Evolutionary conservation across 2,888 invertebrate species (phyloP), one percentile per base, ranked within the genome.

Genomic region (Phytoseiulus persimilis): DNA sequence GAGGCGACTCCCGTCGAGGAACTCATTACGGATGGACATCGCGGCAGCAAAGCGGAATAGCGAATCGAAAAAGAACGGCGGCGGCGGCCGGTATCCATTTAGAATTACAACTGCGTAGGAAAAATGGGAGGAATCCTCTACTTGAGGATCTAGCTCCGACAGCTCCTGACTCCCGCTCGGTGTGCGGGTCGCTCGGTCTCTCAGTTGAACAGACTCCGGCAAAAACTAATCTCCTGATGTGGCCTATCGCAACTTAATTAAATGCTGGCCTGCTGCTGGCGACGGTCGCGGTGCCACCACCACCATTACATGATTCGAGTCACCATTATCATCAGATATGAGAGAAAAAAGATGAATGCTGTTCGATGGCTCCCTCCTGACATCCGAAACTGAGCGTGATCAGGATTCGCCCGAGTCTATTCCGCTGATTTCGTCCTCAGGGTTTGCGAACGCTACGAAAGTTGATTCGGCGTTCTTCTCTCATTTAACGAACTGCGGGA

Each of bases 241-340:
- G 65, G 65, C 65, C 65, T 65, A 65, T 65, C 65, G 65, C 65
- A 65, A 65, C 65, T 65, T 65, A 65, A 65, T 65, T 65, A 65
- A 14, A 65, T 65, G 65, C 65, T 65, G 65, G 28, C 65, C 65
- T 65, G 65, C 65, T 65, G 65, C 65, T 65, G 65, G 11, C 18
- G 65, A 1, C 2, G 65, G 9, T 23, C 1, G 28, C 28, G 65
- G 65, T 65, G 65, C 11, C 18, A 9, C 5, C 39, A 39, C 65
- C 65, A 23, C 65, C 65, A 65, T 65, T 65, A 65, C 65, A 65
- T 65, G 65, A 65, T 65, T 65, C 28, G 65, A 65, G 65, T 65
- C 65, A 23, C 65, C 65, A 18, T 65, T 28, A 65, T 65, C 65
- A 65, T 65, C 65, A 65, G 65, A 65, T 65, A 65, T 65, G 65